Percentiles rank a stretch among this genome's conserved stretches.
Evolutionary conservation across 30 jellyfish, hydroid and myxozoan genomes (phyloP).

Genomic region (Pelagia noctiluca): DNA sequence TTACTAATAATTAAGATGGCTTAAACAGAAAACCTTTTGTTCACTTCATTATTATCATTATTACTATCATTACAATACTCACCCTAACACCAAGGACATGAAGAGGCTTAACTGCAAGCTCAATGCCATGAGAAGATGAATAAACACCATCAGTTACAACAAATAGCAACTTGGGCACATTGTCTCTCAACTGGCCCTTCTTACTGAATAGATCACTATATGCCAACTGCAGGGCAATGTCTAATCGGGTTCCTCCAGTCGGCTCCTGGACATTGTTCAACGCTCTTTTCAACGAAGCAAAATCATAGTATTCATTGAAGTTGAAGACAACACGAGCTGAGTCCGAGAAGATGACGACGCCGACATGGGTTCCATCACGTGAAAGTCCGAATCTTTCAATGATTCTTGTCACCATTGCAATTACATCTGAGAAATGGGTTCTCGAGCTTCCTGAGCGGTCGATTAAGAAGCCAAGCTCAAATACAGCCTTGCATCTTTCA

Average conservation of each 20-base stretch:
- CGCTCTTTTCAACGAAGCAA: slow-evolving; percentile 39
- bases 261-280: slow-evolving; percentile 77
- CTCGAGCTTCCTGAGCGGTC: slow-evolving; percentile 92
- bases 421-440: slow-evolving; percentile 57
- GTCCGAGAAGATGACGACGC: slow-evolving; percentile 73
- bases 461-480: slow-evolving; percentile 78
- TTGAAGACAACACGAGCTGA: slow-evolving; percentile 44
- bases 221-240: slow-evolving; percentile 69
- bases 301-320: slow-evolving; percentile 49
- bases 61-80: not conserved
- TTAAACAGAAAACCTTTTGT: no score
- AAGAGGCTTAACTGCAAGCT: slow-evolving; percentile 61
- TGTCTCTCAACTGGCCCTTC: slow-evolving; percentile 18
- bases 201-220: slow-evolving; percentile 59
- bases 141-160: slow-evolving; percentile 84
- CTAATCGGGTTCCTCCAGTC: slow-evolving; percentile 78
- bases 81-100: slow-evolving; percentile 76
- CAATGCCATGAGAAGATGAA: slow-evolving; percentile 45
- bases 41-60: no score
- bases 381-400: slow-evolving; percentile 62
- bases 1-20: no score
- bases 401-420: slow-evolving; percentile 38
- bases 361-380: slow-evolving; percentile 68
- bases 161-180: slow-evolving; percentile 66
- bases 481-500: slow-evolving; percentile 26